Conservation (phyloP, 2,888 invertebrate genomes). For the Dexiosoma caninum region DNA sequence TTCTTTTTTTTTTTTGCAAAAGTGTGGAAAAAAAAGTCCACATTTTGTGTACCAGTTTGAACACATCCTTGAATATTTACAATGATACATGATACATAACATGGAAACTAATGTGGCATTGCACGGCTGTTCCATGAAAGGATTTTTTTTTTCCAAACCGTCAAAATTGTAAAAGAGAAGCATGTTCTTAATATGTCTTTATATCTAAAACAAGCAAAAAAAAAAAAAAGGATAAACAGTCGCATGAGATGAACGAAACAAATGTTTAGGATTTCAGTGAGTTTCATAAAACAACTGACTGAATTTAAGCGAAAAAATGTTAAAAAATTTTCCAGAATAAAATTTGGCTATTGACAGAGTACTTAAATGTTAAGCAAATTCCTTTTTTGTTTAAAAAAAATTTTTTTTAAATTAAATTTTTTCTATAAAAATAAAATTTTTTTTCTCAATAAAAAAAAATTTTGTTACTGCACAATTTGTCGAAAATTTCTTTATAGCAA, state of each 20-base stretch:
- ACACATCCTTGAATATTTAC: constrained; percentile 40
- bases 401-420: too few species aligned
- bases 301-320: too few species aligned
- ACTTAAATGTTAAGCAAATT: too few species aligned
- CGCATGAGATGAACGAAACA: neutral
- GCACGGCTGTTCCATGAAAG: constrained; percentile 38
- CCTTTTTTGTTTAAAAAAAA: too few species aligned
- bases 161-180: neutral
- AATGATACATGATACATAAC: constrained; percentile 31
- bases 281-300: neutral
- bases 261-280: constrained; percentile 7
- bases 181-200: neutral
- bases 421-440: too few species aligned
- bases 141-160: neutral
- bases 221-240: neutral
- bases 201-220: constrained; percentile 32
- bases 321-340: too few species aligned
- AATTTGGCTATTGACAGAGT: too few species aligned
- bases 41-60: neutral
- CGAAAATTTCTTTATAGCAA: too few species aligned
- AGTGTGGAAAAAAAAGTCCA: neutral
- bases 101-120: constrained; percentile 55
- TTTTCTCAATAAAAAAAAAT: too few species aligned
- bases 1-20: neutral
- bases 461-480: too few species aligned